phyloP scores from a whole-genome alignment of 2,797 vertebrate species.

The Serranus cabrilla region DNA sequence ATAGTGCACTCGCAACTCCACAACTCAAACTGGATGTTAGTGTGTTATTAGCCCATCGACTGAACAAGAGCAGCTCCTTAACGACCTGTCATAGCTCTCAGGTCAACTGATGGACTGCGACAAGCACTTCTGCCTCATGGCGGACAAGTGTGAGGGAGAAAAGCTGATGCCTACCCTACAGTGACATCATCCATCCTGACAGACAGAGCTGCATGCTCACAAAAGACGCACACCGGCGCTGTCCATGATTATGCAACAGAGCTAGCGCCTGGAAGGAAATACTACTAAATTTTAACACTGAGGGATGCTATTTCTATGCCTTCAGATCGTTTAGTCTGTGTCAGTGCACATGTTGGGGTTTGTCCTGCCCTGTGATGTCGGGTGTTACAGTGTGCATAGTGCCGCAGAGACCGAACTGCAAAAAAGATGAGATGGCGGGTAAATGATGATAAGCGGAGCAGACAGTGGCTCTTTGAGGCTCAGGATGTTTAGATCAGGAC shows the following conservation, averaged over 20 bases:
- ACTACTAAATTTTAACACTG: slow-evolving; percentile 39
- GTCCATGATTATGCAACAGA: slow-evolving; percentile 52
- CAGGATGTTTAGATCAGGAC: not conserved
- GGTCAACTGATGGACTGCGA: slow-evolving; percentile 51
- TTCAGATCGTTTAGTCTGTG: slow-evolving; percentile 49
- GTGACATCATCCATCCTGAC: slow-evolving; percentile 49
- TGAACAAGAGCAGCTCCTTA: slow-evolving; percentile 44
- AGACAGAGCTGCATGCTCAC: slow-evolving; percentile 25
- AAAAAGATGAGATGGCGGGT: slow-evolving; percentile 16
- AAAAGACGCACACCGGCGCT: slow-evolving; percentile 28
- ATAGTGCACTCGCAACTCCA: slow-evolving; percentile 41
- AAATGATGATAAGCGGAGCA: slow-evolving; percentile 27
- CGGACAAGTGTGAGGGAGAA: slow-evolving; percentile 23
- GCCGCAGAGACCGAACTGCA: slow-evolving; percentile 13
- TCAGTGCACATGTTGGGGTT: slow-evolving; percentile 51
- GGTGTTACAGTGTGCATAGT: slow-evolving; percentile 20
- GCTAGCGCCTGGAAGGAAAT: slow-evolving; percentile 33
- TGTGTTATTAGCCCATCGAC: slow-evolving; percentile 46
- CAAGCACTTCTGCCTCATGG: slow-evolving; percentile 23
- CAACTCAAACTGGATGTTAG: slow-evolving; percentile 42
- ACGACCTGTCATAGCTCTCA: slow-evolving; percentile 52
- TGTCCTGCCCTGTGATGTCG: slow-evolving; percentile 21
- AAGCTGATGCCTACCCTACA: slow-evolving; percentile 25
- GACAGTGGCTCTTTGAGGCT: slow-evolving; percentile 22
- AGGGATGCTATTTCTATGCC: slow-evolving; percentile 28